These are phyloP conservation scores for Formica selysi DNA, from an alignment of 1,140 invertebrate genomes.

Conservation along the genomic window DNA sequence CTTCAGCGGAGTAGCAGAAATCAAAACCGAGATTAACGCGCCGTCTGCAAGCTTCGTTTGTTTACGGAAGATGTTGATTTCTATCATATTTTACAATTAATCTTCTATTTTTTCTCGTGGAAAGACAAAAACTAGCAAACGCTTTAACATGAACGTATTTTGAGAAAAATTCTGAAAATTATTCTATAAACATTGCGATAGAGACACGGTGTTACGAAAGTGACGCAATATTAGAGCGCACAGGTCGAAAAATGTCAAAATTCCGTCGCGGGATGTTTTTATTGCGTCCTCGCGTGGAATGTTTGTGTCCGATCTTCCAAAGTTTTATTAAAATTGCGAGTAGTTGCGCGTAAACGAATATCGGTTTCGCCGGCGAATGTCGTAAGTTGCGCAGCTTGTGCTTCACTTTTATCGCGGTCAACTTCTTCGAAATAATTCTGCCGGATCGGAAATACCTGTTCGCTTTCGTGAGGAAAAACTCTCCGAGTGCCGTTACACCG, in stretches of 20 bases:
- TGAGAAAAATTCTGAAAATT: neutral
- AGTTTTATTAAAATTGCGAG: slow-evolving; percentile 52
- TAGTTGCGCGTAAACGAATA: slow-evolving; percentile 5
- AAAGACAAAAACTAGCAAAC: neutral
- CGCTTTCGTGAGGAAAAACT: slow-evolving; percentile 7
- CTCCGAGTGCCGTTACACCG: slow-evolving; percentile 29
- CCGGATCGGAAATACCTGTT: slow-evolving; percentile 32
- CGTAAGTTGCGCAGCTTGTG: slow-evolving; percentile 29
- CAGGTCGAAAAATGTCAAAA: neutral
- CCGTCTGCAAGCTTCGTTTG: slow-evolving; percentile 27
- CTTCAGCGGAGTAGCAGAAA: slow-evolving; percentile 9
- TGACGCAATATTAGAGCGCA: neutral
- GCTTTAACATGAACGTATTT: neutral
- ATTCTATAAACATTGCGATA: neutral
- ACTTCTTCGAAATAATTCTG: slow-evolving; percentile 48
- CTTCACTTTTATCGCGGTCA: slow-evolving; percentile 42
- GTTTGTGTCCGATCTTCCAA: neutral
- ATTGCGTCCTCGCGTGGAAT: neutral
- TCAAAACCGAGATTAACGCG: slow-evolving; percentile 42
- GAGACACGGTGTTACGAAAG: neutral
- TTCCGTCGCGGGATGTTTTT: neutral
- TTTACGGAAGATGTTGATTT: slow-evolving; percentile 13
- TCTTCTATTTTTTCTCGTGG: neutral
- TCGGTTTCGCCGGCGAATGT: slow-evolving; percentile 16
- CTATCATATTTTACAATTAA: neutral